phyloP scores from a whole-genome alignment of 2,113 vertebrate genomes.

The Dunckerocampus dactyliophorus region DNA sequence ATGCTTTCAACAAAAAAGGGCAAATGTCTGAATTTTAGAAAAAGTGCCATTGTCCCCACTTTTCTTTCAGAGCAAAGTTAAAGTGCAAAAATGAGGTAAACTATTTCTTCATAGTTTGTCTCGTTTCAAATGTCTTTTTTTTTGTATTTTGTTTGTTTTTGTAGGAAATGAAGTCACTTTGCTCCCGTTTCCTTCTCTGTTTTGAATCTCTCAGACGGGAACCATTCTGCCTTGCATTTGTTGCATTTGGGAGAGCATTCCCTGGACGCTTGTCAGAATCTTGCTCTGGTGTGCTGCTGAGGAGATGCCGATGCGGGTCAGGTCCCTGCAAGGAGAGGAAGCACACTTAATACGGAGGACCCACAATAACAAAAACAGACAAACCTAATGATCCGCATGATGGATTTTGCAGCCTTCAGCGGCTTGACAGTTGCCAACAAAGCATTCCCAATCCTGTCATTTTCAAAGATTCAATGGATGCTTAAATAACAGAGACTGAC shows the following conservation, averaged over 20 bases:
- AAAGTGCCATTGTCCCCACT: constrained; percentile 86
- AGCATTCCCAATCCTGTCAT: constrained; percentile 23
- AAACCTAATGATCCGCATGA: constrained; percentile 25
- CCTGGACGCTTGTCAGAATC: constrained; percentile 89
- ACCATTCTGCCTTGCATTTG: constrained; percentile 96
- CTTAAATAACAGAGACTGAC: constrained; percentile 10
- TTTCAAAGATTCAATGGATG: constrained; percentile 6
- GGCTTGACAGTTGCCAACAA: constrained; percentile 24
- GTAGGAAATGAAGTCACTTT: constrained; percentile 51
- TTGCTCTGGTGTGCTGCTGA: constrained; percentile 88
- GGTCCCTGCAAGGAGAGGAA: constrained; percentile 75
- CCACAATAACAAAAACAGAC: constrained; percentile 46
- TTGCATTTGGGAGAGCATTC: constrained; percentile 93
- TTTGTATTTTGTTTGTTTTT: constrained; percentile 48
- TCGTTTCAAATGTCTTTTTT: constrained; percentile 49
- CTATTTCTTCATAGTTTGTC: constrained; percentile 84
- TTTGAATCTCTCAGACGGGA: constrained; percentile 83
- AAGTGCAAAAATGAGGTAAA: constrained; percentile 99
- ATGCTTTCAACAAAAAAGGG: constrained; percentile 62
- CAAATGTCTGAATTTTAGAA: constrained; percentile 76
- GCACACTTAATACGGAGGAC: constrained; percentile 36
- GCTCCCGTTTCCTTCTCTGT: constrained; percentile 33
- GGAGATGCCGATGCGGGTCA: constrained; percentile 89
- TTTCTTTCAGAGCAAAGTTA: constrained; percentile 81
- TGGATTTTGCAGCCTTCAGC: constrained; percentile 39